Base-by-base conservation (phyloP, 2,113 vertebrate genomes). In the Rhinoderma darwinii region DNA sequence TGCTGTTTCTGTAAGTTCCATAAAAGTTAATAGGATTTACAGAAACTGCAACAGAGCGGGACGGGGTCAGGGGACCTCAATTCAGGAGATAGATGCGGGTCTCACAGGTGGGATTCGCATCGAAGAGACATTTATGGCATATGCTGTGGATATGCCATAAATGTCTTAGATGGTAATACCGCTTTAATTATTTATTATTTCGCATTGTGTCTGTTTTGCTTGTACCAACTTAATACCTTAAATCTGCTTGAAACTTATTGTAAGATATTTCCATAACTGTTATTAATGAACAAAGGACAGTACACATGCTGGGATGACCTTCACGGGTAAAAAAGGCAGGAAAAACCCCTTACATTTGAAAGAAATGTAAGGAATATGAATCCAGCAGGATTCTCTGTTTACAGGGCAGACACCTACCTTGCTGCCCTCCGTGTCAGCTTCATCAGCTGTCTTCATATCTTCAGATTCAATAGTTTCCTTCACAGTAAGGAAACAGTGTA, bases 351-450 rank as follows among this genome's bases (percentile, higher is more conserved):
- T 70, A 72, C 68, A 72, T 72, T 41, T 72, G 68, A 41, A 72
- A 72, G 35, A 72, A 72, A 72, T 72, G 68, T 72, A 72, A 72
- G 68, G 25, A 43, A 81, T 30, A 30, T 82, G 30, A 43, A 44
- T 82, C 56, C 56, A 66, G 12, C 37, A 44, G 56, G 79, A 82
- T 81, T 81, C 79, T 63, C 25, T 44, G n/a, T 63, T 22, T 63
- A 81, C 78, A 61, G 78, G 78, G 78, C 78, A 81, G 78, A 41
- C 37, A 92, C 27, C 73, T 92, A 94, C 93, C 93, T 95, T 89
- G 0, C 89, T 73, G 81, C 72, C 90, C 84, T 92, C 92, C 76
- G 86, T 90, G 89, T 92, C 91, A 84, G 92, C 89, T 90, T 87
- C 84, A 88, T 89, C 94, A 88, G 91, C 63, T 88, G 89, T 85